Evolutionary conservation across 2,888 invertebrate genomes (phyloP).

Genomic region (Spodoptera exigua): DNA sequence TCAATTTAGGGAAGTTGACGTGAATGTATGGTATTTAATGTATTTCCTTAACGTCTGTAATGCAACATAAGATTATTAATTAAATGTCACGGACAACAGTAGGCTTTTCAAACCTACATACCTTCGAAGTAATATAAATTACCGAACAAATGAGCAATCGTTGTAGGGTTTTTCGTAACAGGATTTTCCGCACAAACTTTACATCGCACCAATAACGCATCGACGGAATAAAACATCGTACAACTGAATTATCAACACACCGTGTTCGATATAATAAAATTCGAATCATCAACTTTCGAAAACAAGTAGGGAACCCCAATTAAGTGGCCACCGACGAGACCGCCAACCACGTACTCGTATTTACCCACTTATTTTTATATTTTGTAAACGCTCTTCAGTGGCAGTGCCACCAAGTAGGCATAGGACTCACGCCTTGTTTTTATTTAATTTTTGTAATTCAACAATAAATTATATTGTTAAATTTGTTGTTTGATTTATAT

Average conservation of each 20-base stretch:
- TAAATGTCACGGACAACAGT: background rate
- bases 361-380: too few relatives aligned
- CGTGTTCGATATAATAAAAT: background rate
- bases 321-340: background rate
- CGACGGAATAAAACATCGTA: background rate
- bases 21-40: conserved; percentile 7
- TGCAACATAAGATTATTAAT: background rate
- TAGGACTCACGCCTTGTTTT: too few relatives aligned
- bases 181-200: too few relatives aligned
- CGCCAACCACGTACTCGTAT: too few relatives aligned
- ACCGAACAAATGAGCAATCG: too few relatives aligned
- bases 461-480: too few relatives aligned
- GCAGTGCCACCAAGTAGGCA: too few relatives aligned
- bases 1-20: background rate
- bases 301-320: background rate
- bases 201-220: too few relatives aligned
- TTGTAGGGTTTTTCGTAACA: too few relatives aligned
- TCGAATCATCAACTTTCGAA: background rate
- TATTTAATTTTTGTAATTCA: too few relatives aligned
- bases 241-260: background rate
- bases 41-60: background rate
- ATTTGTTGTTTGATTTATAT: too few relatives aligned
- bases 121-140: background rate
- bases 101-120: background rate
- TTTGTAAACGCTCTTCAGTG: too few relatives aligned